phyloP scores from a whole-genome alignment of 2,797 vertebrate genomes.

The Pseudopleuronectes americanus region DNA sequence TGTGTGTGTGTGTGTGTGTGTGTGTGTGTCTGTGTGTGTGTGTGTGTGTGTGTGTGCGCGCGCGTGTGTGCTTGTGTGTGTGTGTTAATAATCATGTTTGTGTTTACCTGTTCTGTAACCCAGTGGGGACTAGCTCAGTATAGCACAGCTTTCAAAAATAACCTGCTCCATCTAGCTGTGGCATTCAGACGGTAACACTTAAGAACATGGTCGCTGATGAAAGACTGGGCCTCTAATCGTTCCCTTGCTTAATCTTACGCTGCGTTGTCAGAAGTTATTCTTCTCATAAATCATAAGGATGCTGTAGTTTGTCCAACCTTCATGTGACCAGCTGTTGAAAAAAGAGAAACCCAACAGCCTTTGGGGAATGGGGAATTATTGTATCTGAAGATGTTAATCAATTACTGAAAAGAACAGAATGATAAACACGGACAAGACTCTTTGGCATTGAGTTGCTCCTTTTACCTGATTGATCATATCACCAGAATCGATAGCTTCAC shows the following conservation, averaged over 20 bases:
- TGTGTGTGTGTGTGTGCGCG: constrained; percentile 10
- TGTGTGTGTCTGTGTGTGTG: neutral
- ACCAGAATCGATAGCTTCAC: constrained; percentile 34
- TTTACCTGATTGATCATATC: constrained; percentile 21
- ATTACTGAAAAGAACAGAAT: constrained; percentile 42
- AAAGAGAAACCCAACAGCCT: constrained; percentile 37
- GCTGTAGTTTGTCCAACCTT: constrained; percentile 42
- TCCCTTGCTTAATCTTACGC: constrained; percentile 42
- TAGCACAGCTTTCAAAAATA: constrained; percentile 38
- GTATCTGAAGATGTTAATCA: constrained; percentile 53
- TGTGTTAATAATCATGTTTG: neutral
- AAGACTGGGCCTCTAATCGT: constrained; percentile 55
- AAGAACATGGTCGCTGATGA: constrained; percentile 57
- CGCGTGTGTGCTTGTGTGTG: constrained; percentile 7
- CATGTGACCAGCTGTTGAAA: constrained; percentile 49
- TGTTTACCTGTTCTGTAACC: constrained; percentile 14
- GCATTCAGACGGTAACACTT: constrained; percentile 57
- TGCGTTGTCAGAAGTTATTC: constrained; percentile 64
- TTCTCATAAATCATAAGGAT: constrained; percentile 67
- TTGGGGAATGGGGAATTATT: constrained; percentile 47
- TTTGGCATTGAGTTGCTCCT: constrained; percentile 11
- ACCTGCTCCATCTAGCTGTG: constrained; percentile 50
- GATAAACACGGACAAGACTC: constrained; percentile 17
- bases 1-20: constrained; percentile 17
- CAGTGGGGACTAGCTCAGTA: constrained; percentile 8